A percentile compares a stretch with the other conserved stretches of the same genome.
Evolutionary conservation across 2,888 invertebrate genomes (phyloP).

Genomic region (Pachycephus smyrnensis): DNA sequence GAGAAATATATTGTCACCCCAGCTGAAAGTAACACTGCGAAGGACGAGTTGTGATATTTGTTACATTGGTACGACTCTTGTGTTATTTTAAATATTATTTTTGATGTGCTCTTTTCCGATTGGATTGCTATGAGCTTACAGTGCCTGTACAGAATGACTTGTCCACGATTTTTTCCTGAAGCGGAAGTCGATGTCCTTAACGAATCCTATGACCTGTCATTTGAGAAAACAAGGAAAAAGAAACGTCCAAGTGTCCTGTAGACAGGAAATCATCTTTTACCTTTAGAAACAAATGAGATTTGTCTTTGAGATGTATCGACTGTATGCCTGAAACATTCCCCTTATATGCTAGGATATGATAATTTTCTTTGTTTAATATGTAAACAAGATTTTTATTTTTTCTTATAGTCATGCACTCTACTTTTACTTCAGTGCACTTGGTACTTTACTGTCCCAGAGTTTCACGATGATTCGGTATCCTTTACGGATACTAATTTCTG

Average conservation of each 20-base stretch:
- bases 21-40: conserved; percentile 17
- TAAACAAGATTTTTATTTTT: background rate
- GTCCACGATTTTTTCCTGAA: background rate
- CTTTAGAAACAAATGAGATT: background rate
- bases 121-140: background rate
- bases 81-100: background rate
- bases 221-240: background rate
- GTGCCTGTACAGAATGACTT: background rate
- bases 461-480: background rate
- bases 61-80: background rate
- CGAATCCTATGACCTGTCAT: background rate
- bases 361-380: too few relatives aligned
- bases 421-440: background rate
- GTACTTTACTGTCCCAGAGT: background rate
- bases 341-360: background rate
- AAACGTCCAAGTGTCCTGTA: background rate
- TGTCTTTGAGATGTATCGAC: background rate
- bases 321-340: background rate
- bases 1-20: conserved; percentile 15
- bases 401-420: background rate
- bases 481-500: too few relatives aligned
- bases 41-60: conserved; percentile 57
- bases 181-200: background rate
- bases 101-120: background rate
- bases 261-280: background rate